Percentiles rank a stretch among this genome's conserved stretches.
These are phyloP conservation scores for Catostylus mosaicus DNA, from an alignment of 30 jellyfish, hydroid and myxozoan species.

Conservation along the genomic window DNA sequence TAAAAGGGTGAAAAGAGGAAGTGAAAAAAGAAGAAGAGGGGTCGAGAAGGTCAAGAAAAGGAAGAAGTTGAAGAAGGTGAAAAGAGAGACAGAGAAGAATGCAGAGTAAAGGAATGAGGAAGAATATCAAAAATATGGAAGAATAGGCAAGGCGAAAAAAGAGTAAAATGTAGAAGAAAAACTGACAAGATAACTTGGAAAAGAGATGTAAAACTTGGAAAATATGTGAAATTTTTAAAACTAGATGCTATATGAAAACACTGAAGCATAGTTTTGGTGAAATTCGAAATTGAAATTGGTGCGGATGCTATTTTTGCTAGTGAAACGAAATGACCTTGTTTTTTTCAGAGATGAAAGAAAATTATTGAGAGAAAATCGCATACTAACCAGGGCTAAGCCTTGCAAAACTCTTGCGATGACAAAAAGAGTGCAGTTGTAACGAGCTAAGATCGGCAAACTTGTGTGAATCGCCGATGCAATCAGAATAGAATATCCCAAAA, in stretches of 20 bases:
- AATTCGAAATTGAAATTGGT: too few relatives aligned
- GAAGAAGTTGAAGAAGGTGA: neutral
- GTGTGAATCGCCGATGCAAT: conserved; percentile 75
- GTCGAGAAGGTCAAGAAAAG: neutral
- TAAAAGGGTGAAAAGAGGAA: neutral
- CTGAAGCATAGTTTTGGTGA: too few relatives aligned
- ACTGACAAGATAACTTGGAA: too few relatives aligned
- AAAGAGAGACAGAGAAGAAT: neutral
- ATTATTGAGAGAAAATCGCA: neutral
- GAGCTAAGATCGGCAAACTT: conserved; percentile 75
- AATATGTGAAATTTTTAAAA: too few relatives aligned
- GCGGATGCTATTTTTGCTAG: too few relatives aligned
- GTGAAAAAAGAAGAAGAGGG: neutral
- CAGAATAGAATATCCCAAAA: conserved; percentile 73
- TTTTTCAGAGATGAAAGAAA: neutral
- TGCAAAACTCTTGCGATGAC: conserved; percentile 85
- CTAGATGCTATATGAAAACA: too few relatives aligned
- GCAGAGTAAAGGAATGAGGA: too few relatives aligned
- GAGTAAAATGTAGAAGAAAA: too few relatives aligned
- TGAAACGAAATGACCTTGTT: neutral
- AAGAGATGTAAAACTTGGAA: too few relatives aligned
- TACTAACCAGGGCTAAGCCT: conserved; percentile 85
- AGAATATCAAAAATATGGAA: too few relatives aligned
- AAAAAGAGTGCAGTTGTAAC: conserved; percentile 71
- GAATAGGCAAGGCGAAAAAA: too few relatives aligned